Percentiles rank a stretch among this genome's conserved stretches.
Evolutionary conservation across 2,888 invertebrate species (phyloP).

Genomic region (Anagyrus pseudococci): DNA sequence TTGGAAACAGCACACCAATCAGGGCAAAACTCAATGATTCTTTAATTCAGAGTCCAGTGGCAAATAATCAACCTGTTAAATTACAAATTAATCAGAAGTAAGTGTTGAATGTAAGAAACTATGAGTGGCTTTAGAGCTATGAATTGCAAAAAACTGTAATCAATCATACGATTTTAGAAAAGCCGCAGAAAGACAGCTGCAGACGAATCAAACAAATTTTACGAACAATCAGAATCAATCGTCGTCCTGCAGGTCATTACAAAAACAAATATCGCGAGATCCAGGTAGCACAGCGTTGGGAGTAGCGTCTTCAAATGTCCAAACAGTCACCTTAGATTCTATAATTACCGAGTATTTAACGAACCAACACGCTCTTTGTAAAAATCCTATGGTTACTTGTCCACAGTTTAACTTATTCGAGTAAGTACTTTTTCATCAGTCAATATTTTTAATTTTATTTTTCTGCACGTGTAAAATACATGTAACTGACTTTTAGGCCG

Average conservation of each 20-base stretch:
- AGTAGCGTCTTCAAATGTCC: slow-evolving; percentile 51
- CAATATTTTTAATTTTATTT: too few species aligned
- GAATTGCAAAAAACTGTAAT: not conserved
- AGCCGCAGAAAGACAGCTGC: slow-evolving; percentile 42
- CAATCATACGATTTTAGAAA: slow-evolving; percentile 42
- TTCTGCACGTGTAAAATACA: too few species aligned
- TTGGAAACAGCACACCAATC: slow-evolving; percentile 47
- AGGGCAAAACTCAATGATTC: slow-evolving; percentile 54
- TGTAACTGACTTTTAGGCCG: too few species aligned
- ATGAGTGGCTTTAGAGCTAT: not conserved
- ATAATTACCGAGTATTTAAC: slow-evolving; percentile 96
- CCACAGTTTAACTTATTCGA: slow-evolving; percentile 94
- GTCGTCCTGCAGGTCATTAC: slow-evolving; percentile 62
- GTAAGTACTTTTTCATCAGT: slow-evolving; percentile 65
- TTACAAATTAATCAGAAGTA: slow-evolving; percentile 51
- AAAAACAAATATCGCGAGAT: slow-evolving; percentile 64
- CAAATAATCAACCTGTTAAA: slow-evolving; percentile 55
- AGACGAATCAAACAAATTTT: slow-evolving; percentile 24
- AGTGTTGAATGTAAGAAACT: too few species aligned
- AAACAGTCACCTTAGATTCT: slow-evolving; percentile 78
- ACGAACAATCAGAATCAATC: slow-evolving; percentile 33
- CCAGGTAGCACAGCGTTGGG: slow-evolving; percentile 54
- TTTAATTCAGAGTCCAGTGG: slow-evolving; percentile 49
- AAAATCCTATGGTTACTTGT: slow-evolving; percentile 96
- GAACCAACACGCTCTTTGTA: slow-evolving; percentile 97